A percentile compares a stretch with the other conserved stretches of the same genome.
These are phyloP conservation scores for Cheiracanthium punctorium DNA, from an alignment of 2,888 invertebrate genomes.

Conservation along the genomic window DNA sequence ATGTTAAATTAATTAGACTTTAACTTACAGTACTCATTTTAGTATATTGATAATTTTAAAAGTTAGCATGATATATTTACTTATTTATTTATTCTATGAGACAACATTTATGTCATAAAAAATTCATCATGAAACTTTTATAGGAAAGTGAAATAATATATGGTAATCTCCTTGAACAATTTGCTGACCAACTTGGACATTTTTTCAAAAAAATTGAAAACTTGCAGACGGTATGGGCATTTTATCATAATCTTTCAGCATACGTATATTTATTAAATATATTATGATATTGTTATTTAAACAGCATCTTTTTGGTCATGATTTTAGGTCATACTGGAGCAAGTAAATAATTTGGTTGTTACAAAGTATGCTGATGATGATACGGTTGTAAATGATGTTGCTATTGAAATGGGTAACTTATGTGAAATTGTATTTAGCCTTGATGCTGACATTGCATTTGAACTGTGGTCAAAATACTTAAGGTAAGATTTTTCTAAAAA, in stretches of 20 bases:
- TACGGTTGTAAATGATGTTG: neutral
- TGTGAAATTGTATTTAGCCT: neutral
- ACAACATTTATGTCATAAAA: no score
- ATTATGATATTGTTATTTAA: no score
- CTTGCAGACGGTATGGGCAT: constrained; percentile 21
- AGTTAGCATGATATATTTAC: no score
- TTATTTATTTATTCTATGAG: no score
- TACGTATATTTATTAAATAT: neutral
- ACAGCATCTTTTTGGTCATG: no score
- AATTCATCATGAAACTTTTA: no score
- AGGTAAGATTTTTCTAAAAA: no score
- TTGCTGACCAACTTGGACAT: constrained; percentile 29
- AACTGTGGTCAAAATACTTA: neutral
- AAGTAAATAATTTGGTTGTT: neutral
- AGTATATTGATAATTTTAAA: no score
- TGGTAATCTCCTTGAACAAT: constrained; percentile 39
- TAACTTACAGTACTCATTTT: no score
- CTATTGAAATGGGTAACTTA: neutral
- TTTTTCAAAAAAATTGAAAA: constrained; percentile 31
- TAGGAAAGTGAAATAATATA: constrained; percentile 43
- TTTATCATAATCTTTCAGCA: neutral
- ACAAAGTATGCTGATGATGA: neutral
- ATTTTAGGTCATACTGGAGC: neutral
- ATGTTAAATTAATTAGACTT: no score
- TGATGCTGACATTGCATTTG: neutral